Evolutionary conservation across 2,888 invertebrate genomes (phyloP).

Genomic region (Lepeophtheirus nordmannii): DNA sequence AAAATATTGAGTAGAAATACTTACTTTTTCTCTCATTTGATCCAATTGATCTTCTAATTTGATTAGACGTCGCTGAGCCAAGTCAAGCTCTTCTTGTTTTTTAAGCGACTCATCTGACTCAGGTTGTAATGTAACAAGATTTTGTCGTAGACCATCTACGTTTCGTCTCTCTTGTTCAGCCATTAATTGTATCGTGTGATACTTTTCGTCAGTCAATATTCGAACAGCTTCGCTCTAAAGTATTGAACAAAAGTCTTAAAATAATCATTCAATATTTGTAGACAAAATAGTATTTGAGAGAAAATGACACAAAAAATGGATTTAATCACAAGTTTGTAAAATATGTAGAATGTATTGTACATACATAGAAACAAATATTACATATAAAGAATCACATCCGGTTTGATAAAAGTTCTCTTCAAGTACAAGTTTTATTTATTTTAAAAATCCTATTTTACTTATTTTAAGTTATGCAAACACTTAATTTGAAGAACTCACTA

Average conservation of each 20-base stretch:
- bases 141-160: slow-evolving; percentile 51
- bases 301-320: too few species aligned
- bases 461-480: too few species aligned
- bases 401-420: too few species aligned
- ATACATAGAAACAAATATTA: too few species aligned
- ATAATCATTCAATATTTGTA: not conserved
- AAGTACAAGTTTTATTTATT: too few species aligned
- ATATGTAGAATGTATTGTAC: too few species aligned
- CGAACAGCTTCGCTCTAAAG: slow-evolving; percentile 63
- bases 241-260: slow-evolving; percentile 25
- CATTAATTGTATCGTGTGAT: slow-evolving; percentile 73
- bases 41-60: slow-evolving; percentile 45
- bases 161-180: slow-evolving; percentile 69
- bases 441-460: too few species aligned
- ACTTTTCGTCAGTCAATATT: slow-evolving; percentile 57
- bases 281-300: not conserved
- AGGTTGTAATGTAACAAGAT: slow-evolving; percentile 3
- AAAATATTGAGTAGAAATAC: not conserved
- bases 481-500: not conserved
- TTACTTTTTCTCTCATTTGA: slow-evolving; percentile 25
- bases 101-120: slow-evolving; percentile 28
- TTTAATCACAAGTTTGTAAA: too few species aligned
- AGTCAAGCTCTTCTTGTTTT: slow-evolving; percentile 40
- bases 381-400: too few species aligned
- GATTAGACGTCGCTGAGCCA: slow-evolving; percentile 45